Conservation (phyloP, 2,888 invertebrate genomes). For the Papilio protenor region DNA sequence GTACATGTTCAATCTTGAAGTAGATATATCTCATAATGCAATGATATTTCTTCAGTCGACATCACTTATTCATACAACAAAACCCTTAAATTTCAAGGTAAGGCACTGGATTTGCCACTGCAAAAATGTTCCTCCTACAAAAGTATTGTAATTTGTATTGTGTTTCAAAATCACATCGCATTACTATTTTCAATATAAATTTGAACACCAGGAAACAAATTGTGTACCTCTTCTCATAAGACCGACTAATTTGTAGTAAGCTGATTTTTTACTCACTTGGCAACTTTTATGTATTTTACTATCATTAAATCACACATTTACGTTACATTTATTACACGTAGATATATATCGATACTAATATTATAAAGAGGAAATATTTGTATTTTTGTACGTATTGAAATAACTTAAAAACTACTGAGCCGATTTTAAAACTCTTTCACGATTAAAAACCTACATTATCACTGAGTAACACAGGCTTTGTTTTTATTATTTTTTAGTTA, state of each 20-base stretch:
- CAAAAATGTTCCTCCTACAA: background rate
- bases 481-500: too few relatives aligned
- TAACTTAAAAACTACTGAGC: too few relatives aligned
- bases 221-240: too few relatives aligned
- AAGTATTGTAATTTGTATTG: background rate
- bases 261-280: background rate
- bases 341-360: too few relatives aligned
- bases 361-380: too few relatives aligned
- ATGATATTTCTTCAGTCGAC: background rate
- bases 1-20: background rate
- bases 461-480: too few relatives aligned
- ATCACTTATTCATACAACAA: conserved; percentile 6
- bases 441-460: too few relatives aligned
- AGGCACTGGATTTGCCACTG: background rate
- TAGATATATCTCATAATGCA: background rate
- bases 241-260: background rate
- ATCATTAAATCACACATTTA: background rate
- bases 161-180: background rate
- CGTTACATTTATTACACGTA: too few relatives aligned
- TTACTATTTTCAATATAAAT: too few relatives aligned
- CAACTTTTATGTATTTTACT: background rate
- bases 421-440: too few relatives aligned
- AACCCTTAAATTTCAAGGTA: background rate
- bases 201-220: too few relatives aligned
- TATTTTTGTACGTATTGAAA: too few relatives aligned